Evolutionary conservation across 1,140 invertebrate species (phyloP), one percentile per base, ranked within the genome.

Genomic region (Charaxes varanes): DNA sequence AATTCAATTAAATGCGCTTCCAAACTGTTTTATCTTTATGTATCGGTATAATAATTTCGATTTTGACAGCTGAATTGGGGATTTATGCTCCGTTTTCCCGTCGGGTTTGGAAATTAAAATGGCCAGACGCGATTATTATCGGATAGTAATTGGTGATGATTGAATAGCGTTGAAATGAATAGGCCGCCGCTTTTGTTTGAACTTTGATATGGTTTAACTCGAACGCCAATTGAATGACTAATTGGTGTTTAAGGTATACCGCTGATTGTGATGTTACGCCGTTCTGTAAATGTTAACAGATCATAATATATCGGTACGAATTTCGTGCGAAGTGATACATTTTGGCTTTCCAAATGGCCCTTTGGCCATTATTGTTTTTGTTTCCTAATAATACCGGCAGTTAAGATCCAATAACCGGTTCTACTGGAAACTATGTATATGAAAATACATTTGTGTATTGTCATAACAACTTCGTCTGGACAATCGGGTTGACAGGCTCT

Each of bases 71-170:
- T 23, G 42, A 43, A 50, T 55, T 41, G 52, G 45, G 37, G 67
- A 78, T 78, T 78, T 78, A 78, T 67, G 57, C 42, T 40, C 54
- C 51, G 58, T 70, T 63, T 72, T 70, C 62, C 62, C 58, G 52
- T 56, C 45, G 42, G 53, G 36, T 26, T 55, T 34, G 32, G 43
- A 62, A 54, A 69, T 69, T 69, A 68, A 70, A 70, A 58, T 41
- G 55, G 53, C 40, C 53, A 48, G 50, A 62, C 56, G 52, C 44
- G 49, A 64, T 55, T 66, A 57, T 64, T 67, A 62, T 65, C 52
- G 57, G 50, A 53, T 61, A 48, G 52, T 55, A 66, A 70, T 70
- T 58, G 47, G 53, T 53, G 41, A 51, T 72, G 64, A 70, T 76
- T 68, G 52, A 65, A 70, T 76, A 62, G 55, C 56, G 52, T 61